phyloP scores from a whole-genome alignment of 2,797 vertebrate genomes.

The Centropyge bicolor region DNA sequence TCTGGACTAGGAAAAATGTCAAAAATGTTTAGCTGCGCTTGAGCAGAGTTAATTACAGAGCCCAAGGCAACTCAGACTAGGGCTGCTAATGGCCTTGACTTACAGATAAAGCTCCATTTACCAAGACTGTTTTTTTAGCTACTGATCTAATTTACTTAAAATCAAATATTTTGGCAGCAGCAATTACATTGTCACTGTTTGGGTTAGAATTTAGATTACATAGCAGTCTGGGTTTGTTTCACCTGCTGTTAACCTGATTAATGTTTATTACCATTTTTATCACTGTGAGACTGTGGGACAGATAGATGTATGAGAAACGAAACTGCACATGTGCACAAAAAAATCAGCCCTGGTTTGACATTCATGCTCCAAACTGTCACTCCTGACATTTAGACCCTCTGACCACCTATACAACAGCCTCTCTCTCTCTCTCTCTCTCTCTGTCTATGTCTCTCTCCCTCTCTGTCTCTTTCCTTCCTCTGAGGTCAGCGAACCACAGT shows the following conservation, averaged over 20 bases:
- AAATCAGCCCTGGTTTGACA: slow-evolving; percentile 61
- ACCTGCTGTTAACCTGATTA: slow-evolving; percentile 27
- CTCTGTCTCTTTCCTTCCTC: slow-evolving; percentile 69
- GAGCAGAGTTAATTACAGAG: slow-evolving; percentile 97
- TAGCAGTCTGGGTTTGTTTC: slow-evolving; percentile 22
- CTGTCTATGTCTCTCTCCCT: slow-evolving; percentile 29
- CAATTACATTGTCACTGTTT: slow-evolving; percentile 90
- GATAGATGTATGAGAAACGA: slow-evolving; percentile 43
- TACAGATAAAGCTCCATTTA: slow-evolving; percentile 96
- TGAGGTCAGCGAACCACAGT: slow-evolving; percentile 76
- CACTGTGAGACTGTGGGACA: background rate
- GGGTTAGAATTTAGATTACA: slow-evolving; percentile 49
- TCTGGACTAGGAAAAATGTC: slow-evolving; percentile 97
- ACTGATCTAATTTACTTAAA: slow-evolving; percentile 96
- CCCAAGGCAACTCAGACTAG: slow-evolving; percentile 90
- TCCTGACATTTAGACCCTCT: slow-evolving; percentile 77
- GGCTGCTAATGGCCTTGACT: slow-evolving; percentile 94
- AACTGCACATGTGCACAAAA: slow-evolving; percentile 39
- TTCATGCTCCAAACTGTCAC: slow-evolving; percentile 68
- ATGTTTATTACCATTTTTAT: slow-evolving; percentile 1
- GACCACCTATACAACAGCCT: slow-evolving; percentile 68
- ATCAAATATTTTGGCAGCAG: slow-evolving; percentile 94
- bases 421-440: slow-evolving; percentile 24
- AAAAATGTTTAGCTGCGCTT: slow-evolving; percentile 99
- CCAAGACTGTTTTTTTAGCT: slow-evolving; percentile 88